These are phyloP conservation scores for Emydocephalus ijimae DNA, from an alignment of 2,113 vertebrate species.

Conservation along the genomic window DNA sequence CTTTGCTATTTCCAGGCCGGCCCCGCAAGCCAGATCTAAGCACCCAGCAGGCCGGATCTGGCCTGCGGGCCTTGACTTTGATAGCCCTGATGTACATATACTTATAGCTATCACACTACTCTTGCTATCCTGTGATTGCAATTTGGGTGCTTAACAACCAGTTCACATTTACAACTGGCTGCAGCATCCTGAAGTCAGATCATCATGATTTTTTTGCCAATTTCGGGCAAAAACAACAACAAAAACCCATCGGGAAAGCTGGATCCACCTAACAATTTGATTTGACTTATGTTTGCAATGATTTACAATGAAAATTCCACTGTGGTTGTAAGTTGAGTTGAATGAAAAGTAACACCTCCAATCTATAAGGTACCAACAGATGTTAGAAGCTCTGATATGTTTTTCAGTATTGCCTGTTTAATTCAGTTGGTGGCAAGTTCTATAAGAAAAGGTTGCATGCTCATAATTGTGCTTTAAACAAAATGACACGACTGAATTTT, in stretches of 20 bases:
- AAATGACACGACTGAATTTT: neutral
- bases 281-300: neutral
- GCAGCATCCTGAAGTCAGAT: neutral
- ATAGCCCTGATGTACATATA: no score
- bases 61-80: no score
- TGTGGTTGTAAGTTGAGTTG: neutral
- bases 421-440: neutral
- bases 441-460: neutral
- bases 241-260: neutral
- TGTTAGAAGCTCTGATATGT: neutral
- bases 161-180: neutral
- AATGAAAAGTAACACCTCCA: neutral
- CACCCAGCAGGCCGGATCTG: no score
- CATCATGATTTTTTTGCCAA: neutral
- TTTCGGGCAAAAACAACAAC: neutral
- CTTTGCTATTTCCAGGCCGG: no score
- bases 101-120: no score
- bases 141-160: neutral
- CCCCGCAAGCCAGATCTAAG: no score
- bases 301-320: neutral
- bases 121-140: neutral
- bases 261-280: neutral
- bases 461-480: neutral
- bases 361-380: neutral
- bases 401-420: neutral